These are phyloP conservation scores for Megaleporinus macrocephalus DNA, from an alignment of 2,113 vertebrate genomes.

Conservation along the genomic window DNA sequence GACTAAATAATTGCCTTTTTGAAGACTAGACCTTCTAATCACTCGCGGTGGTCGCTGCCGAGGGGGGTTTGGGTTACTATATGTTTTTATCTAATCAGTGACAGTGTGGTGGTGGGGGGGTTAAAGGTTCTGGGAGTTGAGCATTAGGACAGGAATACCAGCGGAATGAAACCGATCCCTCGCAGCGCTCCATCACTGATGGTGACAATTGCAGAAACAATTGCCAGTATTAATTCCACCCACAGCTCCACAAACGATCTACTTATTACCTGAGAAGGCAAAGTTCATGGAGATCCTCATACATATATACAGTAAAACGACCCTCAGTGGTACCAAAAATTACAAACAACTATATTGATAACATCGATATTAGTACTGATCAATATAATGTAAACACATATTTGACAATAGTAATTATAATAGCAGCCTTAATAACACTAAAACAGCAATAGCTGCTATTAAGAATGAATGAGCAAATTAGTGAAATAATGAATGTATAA, in stretches of 20 bases:
- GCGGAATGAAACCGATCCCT: conserved; percentile 13
- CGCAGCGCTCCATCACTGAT: neutral
- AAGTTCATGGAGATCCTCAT: neutral
- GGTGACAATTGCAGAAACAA: neutral
- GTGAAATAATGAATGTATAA: too few relatives aligned
- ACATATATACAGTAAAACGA: too few relatives aligned
- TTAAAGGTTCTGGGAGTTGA: neutral
- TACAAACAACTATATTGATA: too few relatives aligned
- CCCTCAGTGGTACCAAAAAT: too few relatives aligned
- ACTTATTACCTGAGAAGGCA: neutral
- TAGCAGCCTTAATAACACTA: too few relatives aligned
- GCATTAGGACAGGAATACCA: conserved; percentile 2
- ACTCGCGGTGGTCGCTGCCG: conserved; percentile 37
- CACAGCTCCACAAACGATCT: neutral
- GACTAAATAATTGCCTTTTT: conserved; percentile 60
- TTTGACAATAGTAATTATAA: too few relatives aligned
- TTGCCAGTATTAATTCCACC: neutral
- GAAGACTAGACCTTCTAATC: conserved; percentile 48
- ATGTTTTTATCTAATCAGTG: conserved; percentile 50
- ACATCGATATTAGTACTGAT: too few relatives aligned
- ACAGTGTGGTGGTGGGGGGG: neutral
- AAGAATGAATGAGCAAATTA: too few relatives aligned
- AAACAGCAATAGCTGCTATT: too few relatives aligned
- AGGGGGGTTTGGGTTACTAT: conserved; percentile 24
- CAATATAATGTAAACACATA: too few relatives aligned